phyloP scores from a whole-genome alignment of 2,113 vertebrate genomes.

The Poeciliopsis prolifica region DNA sequence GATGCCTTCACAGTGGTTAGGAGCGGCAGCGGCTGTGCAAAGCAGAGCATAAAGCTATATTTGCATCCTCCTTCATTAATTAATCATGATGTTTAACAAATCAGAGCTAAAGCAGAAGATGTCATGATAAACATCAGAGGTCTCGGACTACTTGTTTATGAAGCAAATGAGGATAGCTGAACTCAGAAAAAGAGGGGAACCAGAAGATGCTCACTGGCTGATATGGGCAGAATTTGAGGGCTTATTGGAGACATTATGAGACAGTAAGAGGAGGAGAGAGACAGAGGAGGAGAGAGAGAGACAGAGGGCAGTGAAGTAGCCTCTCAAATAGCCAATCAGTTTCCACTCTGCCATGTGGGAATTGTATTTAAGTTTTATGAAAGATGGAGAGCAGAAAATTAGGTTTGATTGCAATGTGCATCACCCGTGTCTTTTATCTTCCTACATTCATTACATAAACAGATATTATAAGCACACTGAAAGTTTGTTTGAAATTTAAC shows the following conservation, averaged over 20 bases:
- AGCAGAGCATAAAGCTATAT: slow-evolving; percentile 58
- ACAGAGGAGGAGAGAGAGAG: neutral
- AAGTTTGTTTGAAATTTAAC: slow-evolving; percentile 49
- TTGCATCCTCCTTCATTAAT: slow-evolving; percentile 76
- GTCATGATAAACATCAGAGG: slow-evolving; percentile 66
- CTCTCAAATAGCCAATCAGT: neutral
- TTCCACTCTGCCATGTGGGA: neutral
- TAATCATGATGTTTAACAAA: slow-evolving; percentile 76
- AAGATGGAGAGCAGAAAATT: slow-evolving; percentile 3
- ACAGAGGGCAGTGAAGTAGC: slow-evolving; percentile 1
- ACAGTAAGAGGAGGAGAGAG: neutral
- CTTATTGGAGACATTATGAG: slow-evolving; percentile 14
- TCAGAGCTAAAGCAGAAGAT: slow-evolving; percentile 61
- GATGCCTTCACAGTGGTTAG: neutral
- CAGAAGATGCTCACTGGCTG: slow-evolving; percentile 17
- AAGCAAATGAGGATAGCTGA: slow-evolving; percentile 1
- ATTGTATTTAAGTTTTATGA: neutral
- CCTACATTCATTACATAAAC: slow-evolving; percentile 32
- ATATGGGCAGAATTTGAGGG: slow-evolving; percentile 30
- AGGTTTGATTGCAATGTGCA: neutral
- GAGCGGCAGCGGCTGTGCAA: slow-evolving; percentile 27
- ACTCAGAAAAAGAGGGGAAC: slow-evolving; percentile 20
- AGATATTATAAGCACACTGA: slow-evolving; percentile 25
- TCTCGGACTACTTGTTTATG: slow-evolving; percentile 56
- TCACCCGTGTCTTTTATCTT: slow-evolving; percentile 13